Percentiles rank a stretch among this genome's conserved stretches.
Conservation (phyloP, 2,888 invertebrate genomes). For the Salpingus planirostris region DNA sequence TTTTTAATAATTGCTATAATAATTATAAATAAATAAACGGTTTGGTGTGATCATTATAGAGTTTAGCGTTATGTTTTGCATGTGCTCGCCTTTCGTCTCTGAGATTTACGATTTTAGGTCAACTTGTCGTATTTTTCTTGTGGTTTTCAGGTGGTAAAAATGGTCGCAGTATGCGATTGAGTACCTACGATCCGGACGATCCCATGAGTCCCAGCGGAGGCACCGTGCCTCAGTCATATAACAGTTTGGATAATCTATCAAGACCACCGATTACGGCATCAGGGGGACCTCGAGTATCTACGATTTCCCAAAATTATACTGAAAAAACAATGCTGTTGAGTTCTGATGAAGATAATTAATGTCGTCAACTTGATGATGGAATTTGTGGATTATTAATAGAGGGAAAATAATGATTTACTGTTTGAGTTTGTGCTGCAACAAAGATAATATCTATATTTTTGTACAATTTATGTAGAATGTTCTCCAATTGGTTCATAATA, state of each 20-base stretch:
- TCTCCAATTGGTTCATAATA: too few relatives aligned
- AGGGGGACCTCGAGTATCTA: conserved; percentile 67
- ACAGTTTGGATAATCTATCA: conserved; percentile 31
- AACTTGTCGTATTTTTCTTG: background rate
- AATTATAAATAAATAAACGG: conserved; percentile 28
- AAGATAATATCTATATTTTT: too few relatives aligned
- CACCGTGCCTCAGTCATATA: conserved; percentile 33
- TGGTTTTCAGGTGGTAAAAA: conserved; percentile 49
- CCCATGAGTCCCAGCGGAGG: conserved; percentile 44
- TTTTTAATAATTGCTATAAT: too few relatives aligned
- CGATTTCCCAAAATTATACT: conserved; percentile 79
- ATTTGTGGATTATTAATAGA: too few relatives aligned
- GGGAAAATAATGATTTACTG: too few relatives aligned
- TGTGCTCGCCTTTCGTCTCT: too few relatives aligned
- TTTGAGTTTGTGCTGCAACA: too few relatives aligned
- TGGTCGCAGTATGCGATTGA: conserved; percentile 56
- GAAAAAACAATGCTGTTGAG: conserved; percentile 94
- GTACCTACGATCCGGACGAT: conserved; percentile 62
- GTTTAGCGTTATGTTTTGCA: too few relatives aligned
- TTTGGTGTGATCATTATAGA: conserved; percentile 28
- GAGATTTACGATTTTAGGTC: conserved; percentile 1
- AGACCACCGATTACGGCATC: conserved; percentile 35
- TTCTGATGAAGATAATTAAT: conserved; percentile 78
- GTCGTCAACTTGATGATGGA: too few relatives aligned
- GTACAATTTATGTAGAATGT: too few relatives aligned